These are phyloP conservation scores for Operophtera brumata DNA, from an alignment of 2,888 invertebrate genomes.

Conservation along the genomic window DNA sequence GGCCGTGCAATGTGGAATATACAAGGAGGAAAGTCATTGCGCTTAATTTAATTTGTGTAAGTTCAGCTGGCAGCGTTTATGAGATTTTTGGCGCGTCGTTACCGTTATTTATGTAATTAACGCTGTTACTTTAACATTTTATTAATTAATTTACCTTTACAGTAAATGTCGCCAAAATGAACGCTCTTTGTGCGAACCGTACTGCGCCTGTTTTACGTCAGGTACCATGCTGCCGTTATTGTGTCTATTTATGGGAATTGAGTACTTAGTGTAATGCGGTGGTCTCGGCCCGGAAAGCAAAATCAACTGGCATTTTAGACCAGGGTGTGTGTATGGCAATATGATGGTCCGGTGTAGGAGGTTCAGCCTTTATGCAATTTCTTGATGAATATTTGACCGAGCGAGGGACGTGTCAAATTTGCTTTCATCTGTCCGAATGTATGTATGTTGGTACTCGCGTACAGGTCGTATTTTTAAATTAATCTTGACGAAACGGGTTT, in stretches of 20 bases:
- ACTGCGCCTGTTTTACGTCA: not conserved
- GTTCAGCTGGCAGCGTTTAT: constrained; percentile 25
- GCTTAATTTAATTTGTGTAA: constrained; percentile 29
- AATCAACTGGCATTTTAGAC: no score
- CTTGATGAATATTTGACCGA: no score
- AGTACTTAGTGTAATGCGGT: not conserved
- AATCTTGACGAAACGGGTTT: no score
- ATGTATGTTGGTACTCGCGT: no score
- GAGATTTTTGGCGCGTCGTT: constrained; percentile 26
- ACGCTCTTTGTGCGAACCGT: not conserved
- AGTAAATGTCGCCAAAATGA: not conserved
- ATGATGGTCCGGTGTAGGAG: no score
- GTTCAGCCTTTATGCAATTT: no score
- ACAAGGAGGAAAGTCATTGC: constrained; percentile 19
- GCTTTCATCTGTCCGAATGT: no score
- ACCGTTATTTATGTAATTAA: constrained; percentile 19
- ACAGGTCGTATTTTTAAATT: no score
- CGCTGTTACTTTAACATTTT: constrained; percentile 13
- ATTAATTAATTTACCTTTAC: not conserved
- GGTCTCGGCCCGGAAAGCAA: not conserved
- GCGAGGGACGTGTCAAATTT: no score
- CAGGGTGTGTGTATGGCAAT: no score
- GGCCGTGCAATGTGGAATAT: constrained; percentile 22
- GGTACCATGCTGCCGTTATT: not conserved
- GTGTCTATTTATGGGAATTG: no score